Evolutionary conservation across 2,797 vertebrate genomes (phyloP).

Genomic region (Hydrocynus forskahlii): DNA sequence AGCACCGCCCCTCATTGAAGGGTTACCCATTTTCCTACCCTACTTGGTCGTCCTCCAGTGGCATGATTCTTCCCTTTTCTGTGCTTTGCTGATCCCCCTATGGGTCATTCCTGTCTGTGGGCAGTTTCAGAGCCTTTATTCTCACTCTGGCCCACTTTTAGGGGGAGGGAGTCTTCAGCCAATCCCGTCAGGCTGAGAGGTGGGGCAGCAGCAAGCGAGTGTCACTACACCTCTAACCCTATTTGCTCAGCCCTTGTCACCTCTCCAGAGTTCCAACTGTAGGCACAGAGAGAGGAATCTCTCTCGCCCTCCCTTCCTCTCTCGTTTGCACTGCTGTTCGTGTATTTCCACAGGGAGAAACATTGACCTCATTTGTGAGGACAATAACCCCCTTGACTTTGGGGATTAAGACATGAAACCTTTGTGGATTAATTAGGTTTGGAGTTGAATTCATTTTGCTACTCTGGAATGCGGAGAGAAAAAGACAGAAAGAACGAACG

Average conservation of each 20-base stretch:
- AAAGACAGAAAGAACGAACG: conserved; percentile 42
- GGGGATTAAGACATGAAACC: conserved; percentile 89
- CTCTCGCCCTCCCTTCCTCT: conserved; percentile 64
- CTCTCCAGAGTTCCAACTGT: conserved; percentile 66
- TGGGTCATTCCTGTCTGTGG: neutral
- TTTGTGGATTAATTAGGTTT: conserved; percentile 88
- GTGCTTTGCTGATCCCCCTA: neutral
- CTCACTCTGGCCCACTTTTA: neutral
- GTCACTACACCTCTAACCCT: conserved; percentile 50
- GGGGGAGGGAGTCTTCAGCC: neutral
- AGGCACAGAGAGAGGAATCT: conserved; percentile 55
- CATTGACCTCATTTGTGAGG: conserved; percentile 88
- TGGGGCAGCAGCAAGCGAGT: conserved; percentile 39
- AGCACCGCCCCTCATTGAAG: too few species aligned
- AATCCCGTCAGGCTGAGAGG: neutral
- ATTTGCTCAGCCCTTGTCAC: conserved; percentile 62
- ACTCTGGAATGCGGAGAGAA: conserved; percentile 71
- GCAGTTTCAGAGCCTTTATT: neutral
- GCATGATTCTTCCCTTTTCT: neutral
- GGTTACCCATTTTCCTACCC: conserved; percentile 46
- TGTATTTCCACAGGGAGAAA: conserved; percentile 84
- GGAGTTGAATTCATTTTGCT: conserved; percentile 83
- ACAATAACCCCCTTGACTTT: conserved; percentile 89
- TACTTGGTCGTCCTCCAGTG: conserved; percentile 42
- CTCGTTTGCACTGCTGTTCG: conserved; percentile 71